Base-by-base conservation (phyloP, 2,888 invertebrate species). In the Nomada flava region DNA sequence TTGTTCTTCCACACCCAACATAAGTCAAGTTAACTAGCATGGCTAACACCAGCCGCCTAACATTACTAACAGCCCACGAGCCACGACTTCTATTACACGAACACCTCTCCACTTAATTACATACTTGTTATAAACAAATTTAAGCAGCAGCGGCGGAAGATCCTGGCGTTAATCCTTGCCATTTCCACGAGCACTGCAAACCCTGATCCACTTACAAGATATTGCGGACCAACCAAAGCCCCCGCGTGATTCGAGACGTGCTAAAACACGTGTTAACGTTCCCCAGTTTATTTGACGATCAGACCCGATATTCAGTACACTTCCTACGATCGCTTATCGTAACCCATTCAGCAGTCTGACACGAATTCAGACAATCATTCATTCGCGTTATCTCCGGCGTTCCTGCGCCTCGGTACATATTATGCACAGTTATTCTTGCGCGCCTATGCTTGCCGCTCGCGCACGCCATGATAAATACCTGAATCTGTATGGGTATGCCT, bases 351-450 rank as follows among this genome's bases (percentile, higher is more conserved):
- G 65, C 57, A 67, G 74, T 72, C 83, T 72, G 84, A 80, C 78
- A 75, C 72, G 82, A 83, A 78, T 88, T 84, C 87, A 77, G 80
- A 86, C 84, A 79, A 87, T 86, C 84, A 83, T 84, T 86, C 84
- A 86, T 81, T 83, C 86, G 76, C 80, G 80, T 86, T 87, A 87
- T 87, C 87, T 87, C 63, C 13, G 53, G 69, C 80, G 83, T 87
- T 80, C 72, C 80, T 84, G 55, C 67, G 60, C 71, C 71, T 86
- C 78, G 79, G 76, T 85, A 83, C 79, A 73, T 83, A 86, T 86
- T 85, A 83, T 87, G 79, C 83, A 87, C 86, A 83, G 86, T 86
- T 86, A 86, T 80, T 84, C 82, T 76, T 64, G 79, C 67, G 79
- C 82, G 82, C 55, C 64, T 72, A 73, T 79, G 64, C 72, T 57